Base-by-base conservation (phyloP, 2,888 invertebrate genomes). In the Drosophila stalkeri region DNA sequence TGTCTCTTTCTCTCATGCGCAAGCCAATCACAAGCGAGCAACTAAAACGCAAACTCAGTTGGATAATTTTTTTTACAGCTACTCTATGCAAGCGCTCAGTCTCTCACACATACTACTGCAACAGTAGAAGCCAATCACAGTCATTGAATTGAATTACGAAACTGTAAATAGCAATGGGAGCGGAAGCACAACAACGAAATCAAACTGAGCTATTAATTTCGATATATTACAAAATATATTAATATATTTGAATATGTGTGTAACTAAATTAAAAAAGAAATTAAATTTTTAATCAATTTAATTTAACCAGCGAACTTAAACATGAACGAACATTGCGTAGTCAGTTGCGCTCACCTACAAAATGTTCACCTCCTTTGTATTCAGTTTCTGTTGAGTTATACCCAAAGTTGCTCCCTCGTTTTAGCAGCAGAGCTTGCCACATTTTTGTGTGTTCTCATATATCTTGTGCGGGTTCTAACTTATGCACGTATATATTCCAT, bases 381-480 rank as follows among this genome's bases (percentile, higher is more conserved):
- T 35, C 12, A 33, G 18, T 14, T 51, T 35, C 33, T 35, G 33
- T 51, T 51, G 18, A 51, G 12, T 35, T 51, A 35, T 20, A 8
- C 51, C 33, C 1, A 51, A 18, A 35, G 33, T 35, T 51, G 14
- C 35, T 1, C 18, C 20, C 33, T 18, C 18, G 27, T 47, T 31
- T 31, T n/a, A 49, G 31, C n/a, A 6, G n/a, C 31, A 31, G 11
- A 49, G 18, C 35, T 35, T 1, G 33, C 51, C 18, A 51, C 51
- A 51, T 35, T 51, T 51, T 33, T 51, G 35, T 35, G 12, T 51
- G 33, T 8, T 35, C 35, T 20, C 35, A 51, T 35, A 51, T 51
- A 35, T 51, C 35, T 51, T 35, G 51, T 33, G 12, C 51, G 20
- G 35, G 33, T 14, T 14, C 12, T 51, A 20, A 20, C 20, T 51